phyloP scores from a whole-genome alignment of 2,113 vertebrate species.

The Etia nguti region DNA sequence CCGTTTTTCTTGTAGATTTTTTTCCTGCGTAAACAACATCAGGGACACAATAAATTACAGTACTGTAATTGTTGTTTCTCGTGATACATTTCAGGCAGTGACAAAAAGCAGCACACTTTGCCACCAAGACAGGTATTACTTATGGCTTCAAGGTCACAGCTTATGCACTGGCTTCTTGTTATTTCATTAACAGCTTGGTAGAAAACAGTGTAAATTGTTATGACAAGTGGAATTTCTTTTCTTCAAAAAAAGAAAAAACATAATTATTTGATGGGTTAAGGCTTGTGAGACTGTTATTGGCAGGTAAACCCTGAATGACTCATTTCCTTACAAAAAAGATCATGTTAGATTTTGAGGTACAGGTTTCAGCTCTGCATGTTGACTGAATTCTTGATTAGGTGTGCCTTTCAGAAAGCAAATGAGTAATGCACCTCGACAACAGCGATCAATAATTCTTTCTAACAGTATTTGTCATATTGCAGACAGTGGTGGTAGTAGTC shows the following conservation, averaged over 20 bases:
- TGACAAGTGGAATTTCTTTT: conserved; percentile 23
- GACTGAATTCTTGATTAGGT: conserved; percentile 1
- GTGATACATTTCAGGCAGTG: conserved; percentile 15
- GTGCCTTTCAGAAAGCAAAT: conserved; percentile 34
- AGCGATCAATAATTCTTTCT: background rate
- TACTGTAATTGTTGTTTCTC: background rate
- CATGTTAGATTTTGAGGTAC: conserved; percentile 7
- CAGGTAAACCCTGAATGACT: conserved; percentile 28
- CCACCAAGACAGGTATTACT: conserved; percentile 1
- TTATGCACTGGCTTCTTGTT: background rate
- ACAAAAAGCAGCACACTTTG: conserved; percentile 7
- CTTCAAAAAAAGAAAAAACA: conserved; percentile 28
- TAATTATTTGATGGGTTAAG: conserved; percentile 46
- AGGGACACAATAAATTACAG: background rate
- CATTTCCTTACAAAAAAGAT: background rate
- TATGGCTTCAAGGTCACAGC: conserved; percentile 35
- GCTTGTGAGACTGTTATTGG: conserved; percentile 45
- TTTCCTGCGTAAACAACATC: conserved; percentile 27
- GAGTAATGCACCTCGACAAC: conserved; percentile 8
- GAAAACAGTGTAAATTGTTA: background rate
- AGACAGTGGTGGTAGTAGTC: background rate
- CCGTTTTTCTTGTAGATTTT: background rate
- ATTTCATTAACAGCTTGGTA: background rate
- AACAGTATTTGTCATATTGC: conserved; percentile 5
- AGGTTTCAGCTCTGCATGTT: background rate